Evolutionary conservation across 2,888 invertebrate genomes (phyloP).

Genomic region (Anticlea derivata): DNA sequence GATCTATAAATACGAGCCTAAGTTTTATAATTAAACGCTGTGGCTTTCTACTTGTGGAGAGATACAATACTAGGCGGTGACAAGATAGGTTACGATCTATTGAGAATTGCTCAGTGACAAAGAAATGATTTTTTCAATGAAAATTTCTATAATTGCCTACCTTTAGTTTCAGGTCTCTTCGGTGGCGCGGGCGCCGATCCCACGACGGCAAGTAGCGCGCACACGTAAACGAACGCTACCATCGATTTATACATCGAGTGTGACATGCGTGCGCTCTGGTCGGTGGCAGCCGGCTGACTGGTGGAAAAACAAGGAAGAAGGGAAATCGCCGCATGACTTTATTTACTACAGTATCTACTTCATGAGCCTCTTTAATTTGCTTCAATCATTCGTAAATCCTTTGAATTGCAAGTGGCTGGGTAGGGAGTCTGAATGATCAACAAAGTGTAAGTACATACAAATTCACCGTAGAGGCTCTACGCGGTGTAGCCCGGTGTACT

Average conservation of each 20-base stretch:
- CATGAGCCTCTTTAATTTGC: background rate
- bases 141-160: constrained; percentile 40
- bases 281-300: constrained; percentile 14
- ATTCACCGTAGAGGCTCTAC: background rate
- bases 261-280: constrained; percentile 59
- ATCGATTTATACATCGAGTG: constrained; percentile 40
- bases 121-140: no score
- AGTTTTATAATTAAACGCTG: no score
- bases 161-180: constrained; percentile 55
- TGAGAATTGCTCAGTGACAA: no score
- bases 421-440: no score
- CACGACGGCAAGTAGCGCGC: constrained; percentile 56
- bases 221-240: constrained; percentile 56
- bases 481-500: background rate
- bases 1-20: no score
- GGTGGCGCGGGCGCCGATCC: constrained; percentile 64
- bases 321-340: background rate
- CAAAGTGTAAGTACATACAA: no score
- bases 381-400: no score
- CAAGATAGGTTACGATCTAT: no score
- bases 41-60: no score
- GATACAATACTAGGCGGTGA: no score
- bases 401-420: no score
- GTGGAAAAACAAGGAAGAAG: constrained; percentile 11
- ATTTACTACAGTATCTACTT: constrained; percentile 2